Evolutionary conservation across 2,113 vertebrate genomes (phyloP), one percentile per base, ranked within the genome.

Genomic region (Mesoclemmys tuberculata): DNA sequence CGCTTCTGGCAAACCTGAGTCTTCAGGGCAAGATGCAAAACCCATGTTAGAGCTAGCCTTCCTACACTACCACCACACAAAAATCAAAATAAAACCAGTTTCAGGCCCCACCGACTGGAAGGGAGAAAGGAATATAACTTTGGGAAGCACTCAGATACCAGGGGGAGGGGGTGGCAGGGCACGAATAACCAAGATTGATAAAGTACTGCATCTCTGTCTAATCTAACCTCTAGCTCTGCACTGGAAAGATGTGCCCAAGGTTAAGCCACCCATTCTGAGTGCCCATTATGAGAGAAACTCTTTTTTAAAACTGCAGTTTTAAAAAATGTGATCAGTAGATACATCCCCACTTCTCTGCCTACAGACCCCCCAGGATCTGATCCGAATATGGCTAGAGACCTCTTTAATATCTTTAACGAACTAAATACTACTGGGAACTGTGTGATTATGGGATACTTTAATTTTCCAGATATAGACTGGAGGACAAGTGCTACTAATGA

Each of bases 201-300:
- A 80, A 95, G 95, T 84, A 1, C 26, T 82, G 89, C 85, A 92
- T 49, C 87, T 35, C 21, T 89, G 52, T 27, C 21, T 46, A 88
- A 89, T 89, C 87, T 92, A 80, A 93, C 29, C 5, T 29, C 31
- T 78, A 18, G 4, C 95, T 97, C 91, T 85, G 84, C 64, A 16
- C 54, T 24, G 18, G 24, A 55, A 55, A 18, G 19, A 55, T 55
- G 54, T 55, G 54, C 54, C 54, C 54, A 55, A 2, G 21, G 48
- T 22, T 0, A 0, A 85, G 18, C 8, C 71, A 18, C 26, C 84
- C 68, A 13, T 41, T 90, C 46, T 41, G 12, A 87, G 26, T 31
- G 12, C 49, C 75, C 82, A 26, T 49, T 9, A 0, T 68, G 82
- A 86, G 9, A 91, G 18, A 86, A 10, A 14, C 48, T 2, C 19